phyloP scores from a whole-genome alignment of 2,797 vertebrate genomes.

The Acipenser oxyrinchus region DNA sequence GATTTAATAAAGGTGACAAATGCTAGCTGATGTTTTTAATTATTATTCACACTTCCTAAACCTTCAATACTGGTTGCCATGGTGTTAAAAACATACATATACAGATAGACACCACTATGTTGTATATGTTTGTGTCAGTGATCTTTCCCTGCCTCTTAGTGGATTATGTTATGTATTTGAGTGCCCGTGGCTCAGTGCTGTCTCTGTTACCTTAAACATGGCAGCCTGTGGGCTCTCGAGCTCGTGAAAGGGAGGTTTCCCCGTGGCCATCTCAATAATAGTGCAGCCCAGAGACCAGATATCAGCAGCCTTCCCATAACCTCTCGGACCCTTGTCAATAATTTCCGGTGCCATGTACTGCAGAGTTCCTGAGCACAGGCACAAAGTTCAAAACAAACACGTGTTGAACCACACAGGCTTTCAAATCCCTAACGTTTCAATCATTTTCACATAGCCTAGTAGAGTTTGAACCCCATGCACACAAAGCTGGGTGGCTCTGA shows the following conservation, averaged over 20 bases:
- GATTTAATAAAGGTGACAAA: too few species aligned
- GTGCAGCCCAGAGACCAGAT: slow-evolving; percentile 92
- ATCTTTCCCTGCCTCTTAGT: too few species aligned
- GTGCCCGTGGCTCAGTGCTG: too few species aligned
- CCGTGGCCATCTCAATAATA: slow-evolving; percentile 87
- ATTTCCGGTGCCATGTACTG: slow-evolving; percentile 94
- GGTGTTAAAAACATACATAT: too few species aligned
- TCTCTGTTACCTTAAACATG: slow-evolving; percentile 78
- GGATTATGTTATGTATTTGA: too few species aligned
- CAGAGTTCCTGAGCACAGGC: slow-evolving; percentile 65
- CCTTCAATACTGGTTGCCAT: too few species aligned
- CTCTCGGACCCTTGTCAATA: slow-evolving; percentile 80
- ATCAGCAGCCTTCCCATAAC: slow-evolving; percentile 85
- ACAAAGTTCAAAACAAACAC: not conserved
- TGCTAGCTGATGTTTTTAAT: too few species aligned
- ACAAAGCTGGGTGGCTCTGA: not conserved
- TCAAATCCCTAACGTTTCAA: not conserved
- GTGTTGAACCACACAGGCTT: not conserved
- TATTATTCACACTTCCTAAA: too few species aligned
- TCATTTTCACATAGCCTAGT: not conserved
- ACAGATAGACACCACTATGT: too few species aligned
- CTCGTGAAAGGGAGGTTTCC: slow-evolving; percentile 82
- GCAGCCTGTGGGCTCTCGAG: slow-evolving; percentile 84
- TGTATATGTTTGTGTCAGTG: too few species aligned
- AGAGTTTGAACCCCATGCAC: not conserved